Base-by-base conservation (phyloP, 2,888 invertebrate species). In the Xiphydria camelus region DNA sequence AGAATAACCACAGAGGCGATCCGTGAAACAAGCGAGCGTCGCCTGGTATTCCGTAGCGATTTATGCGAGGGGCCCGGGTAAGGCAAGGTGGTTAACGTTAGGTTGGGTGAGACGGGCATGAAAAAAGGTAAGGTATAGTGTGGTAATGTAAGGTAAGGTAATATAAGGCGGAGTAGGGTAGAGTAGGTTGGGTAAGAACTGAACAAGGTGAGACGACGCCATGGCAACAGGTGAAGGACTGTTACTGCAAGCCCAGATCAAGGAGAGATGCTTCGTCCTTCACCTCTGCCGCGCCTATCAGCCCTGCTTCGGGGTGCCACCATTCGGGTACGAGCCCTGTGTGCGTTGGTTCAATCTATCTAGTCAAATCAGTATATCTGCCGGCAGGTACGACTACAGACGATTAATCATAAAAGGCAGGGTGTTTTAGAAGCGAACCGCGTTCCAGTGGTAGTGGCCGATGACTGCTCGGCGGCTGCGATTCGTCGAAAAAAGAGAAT, bases 171-270 rank as follows among this genome's bases (percentile, higher is more conserved):
- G 17, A 18, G 15, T 18, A 18, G 15, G 34, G 34, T 34, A 34
- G 34, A 18, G 10, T 9, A 34, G 34, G 12, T 7, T 6, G 23
- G n/a, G 23, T 6, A 23, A n/a, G 23, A 23, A 23, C 6, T n/a
- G n/a, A 23, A n/a, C 7, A 6, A 23, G 23, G 7, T n/a, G 23
- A 23, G 23, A 23, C 23, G 23, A 6, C 10, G 34, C 34, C 12
- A 46, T 43, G 48, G 45, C 47, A 56, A 54, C 55, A 50, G 52
- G 51, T 56, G 57, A 53, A 53, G 49, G 51, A 54, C 52, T 55
- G 49, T 20, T n/a, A n/a, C n/a, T n/a, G n/a, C n/a, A n/a, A n/a
- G n/a, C n/a, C n/a, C n/a, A n/a, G n/a, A n/a, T n/a, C n/a, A 31
- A n/a, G 6, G 7, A 10, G 18, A 10, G 33, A 33, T 12, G n/a